Base-by-base conservation (phyloP, 1,140 invertebrate species). In the Kradibia gibbosae region DNA sequence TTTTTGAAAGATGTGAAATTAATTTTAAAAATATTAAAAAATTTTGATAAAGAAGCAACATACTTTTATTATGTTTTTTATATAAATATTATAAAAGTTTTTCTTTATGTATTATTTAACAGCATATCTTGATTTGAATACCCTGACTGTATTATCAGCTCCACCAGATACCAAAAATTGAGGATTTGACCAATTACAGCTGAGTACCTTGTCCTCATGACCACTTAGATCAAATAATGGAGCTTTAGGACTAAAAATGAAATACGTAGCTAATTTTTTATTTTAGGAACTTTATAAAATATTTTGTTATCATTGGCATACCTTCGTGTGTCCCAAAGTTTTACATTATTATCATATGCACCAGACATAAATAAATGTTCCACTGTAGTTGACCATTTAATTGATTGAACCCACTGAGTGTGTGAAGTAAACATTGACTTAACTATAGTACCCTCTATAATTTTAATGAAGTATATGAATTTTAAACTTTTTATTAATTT, bases 281-380 rank as follows among this genome's bases (percentile, higher is more conserved):
- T 70, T 73, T 80, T 42, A 67, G 17, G 22, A 71, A 25, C 25
- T 1, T 71, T 15, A 3, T 71, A 28, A 15, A 48, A 48, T n/a
- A 36, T 22, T 7, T 67, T 22, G n/a, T 39, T 67, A 15, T 67
- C 50, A 81, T 34, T n/a, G 10, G 3, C 20, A 86, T 88, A 96
- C 96, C 96, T 98, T 91, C 98, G 93, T 5, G 94, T 95, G 89
- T 99, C 99, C 99, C 99, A 99, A 50, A 99, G 90, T 91, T 99
- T 99, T 34, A 99, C 93, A 50, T 95, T 89, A 79, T 94, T 94
- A 89, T 99, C 99, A 90, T 98, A 97, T 22, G 96, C 95, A 5
- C 97, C 98, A 17, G 98, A 99, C 4, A 99, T 93, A 90, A 99
- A 99, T 20, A 97, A 92, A 88, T 97, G 92, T 87, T 97, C 95